phyloP scores from a whole-genome alignment of 2,888 invertebrate genomes.

The Teleiodes luculella region DNA sequence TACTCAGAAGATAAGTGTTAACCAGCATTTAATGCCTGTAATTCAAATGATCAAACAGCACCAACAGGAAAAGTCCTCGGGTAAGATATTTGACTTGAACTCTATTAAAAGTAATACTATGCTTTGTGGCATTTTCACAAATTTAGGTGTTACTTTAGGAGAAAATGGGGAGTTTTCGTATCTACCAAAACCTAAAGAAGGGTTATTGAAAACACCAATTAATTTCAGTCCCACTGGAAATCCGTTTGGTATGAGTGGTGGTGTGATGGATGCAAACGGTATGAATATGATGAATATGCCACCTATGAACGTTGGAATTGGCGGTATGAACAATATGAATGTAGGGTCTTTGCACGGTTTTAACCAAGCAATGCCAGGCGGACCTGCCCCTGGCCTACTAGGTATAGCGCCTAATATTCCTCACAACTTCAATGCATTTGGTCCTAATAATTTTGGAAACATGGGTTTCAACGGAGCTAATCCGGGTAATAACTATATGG shows the following conservation, averaged over 20 bases:
- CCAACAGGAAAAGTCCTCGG: slow-evolving; percentile 76
- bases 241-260: slow-evolving; percentile 51
- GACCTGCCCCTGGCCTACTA: slow-evolving; percentile 76
- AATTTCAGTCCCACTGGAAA: slow-evolving; percentile 58
- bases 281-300: slow-evolving; percentile 67
- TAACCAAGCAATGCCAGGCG: slow-evolving; percentile 62
- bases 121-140: slow-evolving; percentile 79
- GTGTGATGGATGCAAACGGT: slow-evolving; percentile 52
- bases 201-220: slow-evolving; percentile 63
- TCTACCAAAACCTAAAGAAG: slow-evolving; percentile 70
- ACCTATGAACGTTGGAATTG: slow-evolving; percentile 71
- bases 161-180: slow-evolving; percentile 78
- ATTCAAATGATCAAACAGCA: slow-evolving; percentile 80
- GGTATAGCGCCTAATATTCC: slow-evolving; percentile 78
- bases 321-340: slow-evolving; percentile 61
- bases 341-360: slow-evolving; percentile 62
- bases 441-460: slow-evolving; percentile 63
- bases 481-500: slow-evolving; percentile 61
- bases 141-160: slow-evolving; percentile 79
- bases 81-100: slow-evolving; percentile 75
- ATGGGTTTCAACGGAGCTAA: slow-evolving; percentile 68
- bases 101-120: slow-evolving; percentile 72
- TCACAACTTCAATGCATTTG: slow-evolving; percentile 67
- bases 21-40: slow-evolving; percentile 82
- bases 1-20: slow-evolving; percentile 84